Evolutionary conservation across 2,113 vertebrate genomes (phyloP).

Genomic region (Chaetura pelagica): DNA sequence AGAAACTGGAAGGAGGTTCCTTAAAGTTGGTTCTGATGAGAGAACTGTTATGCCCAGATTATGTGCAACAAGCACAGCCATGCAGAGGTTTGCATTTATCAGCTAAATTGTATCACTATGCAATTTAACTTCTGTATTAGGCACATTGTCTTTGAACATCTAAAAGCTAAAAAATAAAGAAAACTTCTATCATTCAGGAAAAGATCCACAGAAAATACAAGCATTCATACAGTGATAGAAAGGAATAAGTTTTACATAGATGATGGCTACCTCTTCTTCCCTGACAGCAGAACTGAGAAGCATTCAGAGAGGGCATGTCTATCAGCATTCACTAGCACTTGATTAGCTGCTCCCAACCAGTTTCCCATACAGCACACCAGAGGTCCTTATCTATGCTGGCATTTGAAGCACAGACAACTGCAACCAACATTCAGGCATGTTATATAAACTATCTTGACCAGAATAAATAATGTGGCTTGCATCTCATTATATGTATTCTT

Average conservation of each 20-base stretch:
- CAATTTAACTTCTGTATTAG: neutral
- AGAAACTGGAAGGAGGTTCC: neutral
- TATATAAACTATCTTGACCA: neutral
- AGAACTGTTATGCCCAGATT: neutral
- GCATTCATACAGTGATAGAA: neutral
- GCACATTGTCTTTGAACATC: neutral
- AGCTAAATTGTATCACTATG: neutral
- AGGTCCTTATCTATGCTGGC: neutral
- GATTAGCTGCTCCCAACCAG: neutral
- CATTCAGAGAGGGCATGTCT: neutral
- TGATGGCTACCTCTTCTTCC: neutral
- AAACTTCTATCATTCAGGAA: neutral
- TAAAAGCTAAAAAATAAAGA: neutral
- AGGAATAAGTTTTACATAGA: neutral
- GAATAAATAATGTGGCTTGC: neutral
- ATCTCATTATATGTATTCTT: neutral
- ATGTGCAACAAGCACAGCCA: neutral
- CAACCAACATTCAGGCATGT: neutral
- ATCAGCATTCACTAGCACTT: neutral
- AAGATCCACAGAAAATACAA: neutral
- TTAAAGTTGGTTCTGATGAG: neutral
- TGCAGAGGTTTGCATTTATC: neutral
- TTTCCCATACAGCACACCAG: neutral
- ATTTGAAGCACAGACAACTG: neutral
- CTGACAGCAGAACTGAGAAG: neutral